Percentiles rank a stretch among this genome's conserved stretches.
Evolutionary conservation across 2,797 vertebrate genomes (phyloP).

Genomic region (Molossus molossus): DNA sequence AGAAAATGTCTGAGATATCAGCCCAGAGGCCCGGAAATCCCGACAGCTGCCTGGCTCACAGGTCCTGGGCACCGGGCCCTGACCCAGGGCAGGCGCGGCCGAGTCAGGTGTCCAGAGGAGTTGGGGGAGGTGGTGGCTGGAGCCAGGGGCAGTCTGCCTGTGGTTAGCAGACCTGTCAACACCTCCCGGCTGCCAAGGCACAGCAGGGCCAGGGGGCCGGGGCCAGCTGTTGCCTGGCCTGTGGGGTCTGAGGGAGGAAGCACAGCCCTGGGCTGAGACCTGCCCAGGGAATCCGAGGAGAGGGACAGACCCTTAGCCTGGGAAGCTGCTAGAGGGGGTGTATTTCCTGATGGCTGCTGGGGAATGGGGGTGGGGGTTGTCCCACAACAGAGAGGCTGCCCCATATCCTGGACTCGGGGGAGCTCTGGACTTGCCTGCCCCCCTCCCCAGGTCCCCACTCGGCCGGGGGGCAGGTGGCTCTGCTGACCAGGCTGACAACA

Average conservation of each 20-base stretch:
- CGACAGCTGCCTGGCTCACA: slow-evolving; percentile 74
- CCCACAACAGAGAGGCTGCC: neutral
- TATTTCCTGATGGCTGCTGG: neutral
- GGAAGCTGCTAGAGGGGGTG: neutral
- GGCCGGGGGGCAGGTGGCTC: neutral
- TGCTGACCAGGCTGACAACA: neutral
- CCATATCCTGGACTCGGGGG: too few relatives aligned
- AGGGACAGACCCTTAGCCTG: too few relatives aligned
- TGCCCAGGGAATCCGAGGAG: neutral
- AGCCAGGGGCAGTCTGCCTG: slow-evolving; percentile 57
- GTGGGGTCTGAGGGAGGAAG: neutral
- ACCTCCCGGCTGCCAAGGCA: slow-evolving; percentile 65
- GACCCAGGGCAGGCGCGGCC: slow-evolving; percentile 63
- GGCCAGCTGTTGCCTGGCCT: neutral
- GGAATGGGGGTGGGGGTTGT: neutral
- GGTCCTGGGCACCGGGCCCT: slow-evolving; percentile 67
- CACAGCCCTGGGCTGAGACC: neutral
- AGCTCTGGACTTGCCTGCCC: neutral
- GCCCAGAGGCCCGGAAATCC: slow-evolving; percentile 78
- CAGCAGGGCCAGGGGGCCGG: neutral
- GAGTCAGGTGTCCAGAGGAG: slow-evolving; percentile 77
- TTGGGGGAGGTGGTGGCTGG: slow-evolving; percentile 47
- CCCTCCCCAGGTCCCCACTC: neutral
- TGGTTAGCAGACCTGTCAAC: slow-evolving; percentile 70
- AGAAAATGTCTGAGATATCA: slow-evolving; percentile 53